These are phyloP conservation scores for Heliornis fulica DNA, from an alignment of 2,113 vertebrate species.

Conservation along the genomic window DNA sequence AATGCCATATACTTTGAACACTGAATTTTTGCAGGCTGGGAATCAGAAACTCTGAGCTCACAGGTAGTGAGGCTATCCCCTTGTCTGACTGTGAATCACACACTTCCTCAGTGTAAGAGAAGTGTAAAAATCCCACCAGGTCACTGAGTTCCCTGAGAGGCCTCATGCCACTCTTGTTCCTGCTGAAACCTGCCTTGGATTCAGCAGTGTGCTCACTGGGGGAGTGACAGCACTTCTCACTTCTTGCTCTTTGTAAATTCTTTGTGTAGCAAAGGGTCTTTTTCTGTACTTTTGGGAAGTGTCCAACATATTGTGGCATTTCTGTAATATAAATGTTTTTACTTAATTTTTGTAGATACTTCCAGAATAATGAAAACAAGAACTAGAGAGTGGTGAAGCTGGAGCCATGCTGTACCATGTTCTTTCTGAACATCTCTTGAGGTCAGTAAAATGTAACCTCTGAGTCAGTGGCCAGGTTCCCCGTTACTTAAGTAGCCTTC, in stretches of 20 bases:
- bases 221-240: neutral
- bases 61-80: neutral
- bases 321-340: neutral
- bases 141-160: neutral
- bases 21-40: neutral
- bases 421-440: neutral
- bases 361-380: neutral
- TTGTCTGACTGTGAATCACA: neutral
- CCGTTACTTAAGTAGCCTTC: neutral
- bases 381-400: neutral
- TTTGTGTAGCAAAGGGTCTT: neutral
- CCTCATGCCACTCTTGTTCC: neutral
- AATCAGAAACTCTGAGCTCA: neutral
- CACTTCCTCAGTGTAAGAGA: neutral
- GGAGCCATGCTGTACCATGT: neutral
- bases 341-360: neutral
- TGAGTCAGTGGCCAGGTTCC: neutral
- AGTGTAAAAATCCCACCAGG: neutral
- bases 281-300: neutral
- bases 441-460: neutral
- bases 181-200: neutral
- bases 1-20: neutral
- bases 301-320: neutral
- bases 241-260: neutral
- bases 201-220: neutral